Evolutionary conservation across 2,797 vertebrate genomes (phyloP), one percentile per base, ranked within the genome.

Genomic region (Spea hammondii): DNA sequence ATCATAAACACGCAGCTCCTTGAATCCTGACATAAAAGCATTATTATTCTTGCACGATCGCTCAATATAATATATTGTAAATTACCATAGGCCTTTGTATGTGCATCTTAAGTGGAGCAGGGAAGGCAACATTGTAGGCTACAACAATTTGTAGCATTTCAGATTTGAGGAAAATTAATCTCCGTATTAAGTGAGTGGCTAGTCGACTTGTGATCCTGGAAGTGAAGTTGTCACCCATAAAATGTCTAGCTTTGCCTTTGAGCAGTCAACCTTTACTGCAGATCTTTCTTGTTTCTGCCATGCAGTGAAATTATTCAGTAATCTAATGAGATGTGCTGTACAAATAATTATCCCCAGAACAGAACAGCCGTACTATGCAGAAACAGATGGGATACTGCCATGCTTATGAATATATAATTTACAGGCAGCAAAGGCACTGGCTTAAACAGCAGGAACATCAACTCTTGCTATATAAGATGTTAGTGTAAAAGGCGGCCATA

Each of bases 131-230:
- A 32, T 32, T 32, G 32, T 32, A 32, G 32, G 32, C 32, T 1
- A 32, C 32, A 32, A 32, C 32, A 32, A 32, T 57, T 83, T 74
- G 50, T 55, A 54, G 71, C 6, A 12, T 70, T 64, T 79, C 51
- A 62, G 65, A 83, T 84, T 84, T 85, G 69, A 83, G 71, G 78
- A 79, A 83, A 72, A 82, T 77, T 82, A 82, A 82, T 85, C 78
- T 84, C 45, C 72, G 72, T 79, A 64, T 75, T 79, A 80, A 82
- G 70, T 75, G 78, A 75, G 66, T 83, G 82, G 55, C 76, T 72
- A 74, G 62, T 76, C 66, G 72, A 72, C 72, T 80, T 72, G 55
- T 49, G 77, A 74, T 79, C 68, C 77, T 67, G 32, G 49, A 69
- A 76, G 67, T 12, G 46, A 80, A 83, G 11, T 82, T 79, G 74